phyloP scores from a whole-genome alignment of 1,140 invertebrate genomes.

The Drosophila lowei region DNA sequence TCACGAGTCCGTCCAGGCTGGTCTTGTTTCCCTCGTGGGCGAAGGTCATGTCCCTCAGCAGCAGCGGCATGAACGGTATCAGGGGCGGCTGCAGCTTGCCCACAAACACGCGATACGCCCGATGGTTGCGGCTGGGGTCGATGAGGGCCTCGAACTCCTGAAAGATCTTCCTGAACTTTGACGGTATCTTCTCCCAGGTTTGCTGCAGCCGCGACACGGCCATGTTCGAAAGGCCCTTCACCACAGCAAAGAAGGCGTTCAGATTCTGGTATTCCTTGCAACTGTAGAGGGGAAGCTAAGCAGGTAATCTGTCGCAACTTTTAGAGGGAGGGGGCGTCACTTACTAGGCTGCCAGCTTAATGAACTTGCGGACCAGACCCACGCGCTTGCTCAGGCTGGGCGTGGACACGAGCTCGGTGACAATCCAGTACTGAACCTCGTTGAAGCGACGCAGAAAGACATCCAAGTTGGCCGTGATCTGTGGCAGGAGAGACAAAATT shows the following conservation, averaged over 20 bases:
- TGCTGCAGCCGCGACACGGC: conserved; percentile 91
- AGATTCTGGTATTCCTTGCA: conserved; percentile 93
- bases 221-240: conserved; percentile 93
- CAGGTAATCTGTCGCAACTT: background rate
- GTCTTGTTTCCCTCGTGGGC: conserved; percentile 96
- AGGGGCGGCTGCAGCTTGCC: conserved; percentile 91
- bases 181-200: conserved; percentile 93
- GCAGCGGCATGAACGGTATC: conserved; percentile 93
- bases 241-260: conserved; percentile 93
- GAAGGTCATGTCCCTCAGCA: conserved; percentile 95
- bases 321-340: conserved; percentile 66
- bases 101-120: conserved; percentile 88
- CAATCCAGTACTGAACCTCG: conserved; percentile 94
- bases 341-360: conserved; percentile 94
- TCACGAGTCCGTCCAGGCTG: conserved; percentile 91
- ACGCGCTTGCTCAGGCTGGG: conserved; percentile 90
- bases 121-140: conserved; percentile 93
- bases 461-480: conserved; percentile 93
- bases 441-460: conserved; percentile 92
- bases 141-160: conserved; percentile 93
- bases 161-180: conserved; percentile 91
- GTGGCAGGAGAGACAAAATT: conserved; percentile 51
- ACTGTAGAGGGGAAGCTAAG: conserved; percentile 83
- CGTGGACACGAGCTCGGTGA: conserved; percentile 91
- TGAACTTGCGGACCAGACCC: conserved; percentile 91